Base-by-base conservation (phyloP, 2,888 invertebrate genomes). In the Gandaritis pyraliata region DNA sequence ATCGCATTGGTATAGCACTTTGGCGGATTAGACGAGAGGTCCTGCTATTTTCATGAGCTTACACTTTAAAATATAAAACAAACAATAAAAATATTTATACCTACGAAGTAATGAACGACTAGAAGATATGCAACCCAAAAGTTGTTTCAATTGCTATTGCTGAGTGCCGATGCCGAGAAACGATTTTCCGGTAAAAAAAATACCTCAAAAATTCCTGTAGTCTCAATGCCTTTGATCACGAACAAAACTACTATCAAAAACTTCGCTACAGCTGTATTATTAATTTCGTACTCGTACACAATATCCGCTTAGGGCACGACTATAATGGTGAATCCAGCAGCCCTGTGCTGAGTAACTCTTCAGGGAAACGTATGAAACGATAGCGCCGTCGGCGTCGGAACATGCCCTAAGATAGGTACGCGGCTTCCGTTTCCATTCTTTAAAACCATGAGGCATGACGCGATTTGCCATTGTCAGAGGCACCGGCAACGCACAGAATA, bases 401-500 rank as follows among this genome's bases (percentile, higher is more conserved):
- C 72, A 75, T 64, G 70, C 72, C 72, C 72, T 76, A 74, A 82
- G 85, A 81, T 77, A 73, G 72, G 70, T 66, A 69, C 74, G 75
- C 74, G 79, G 75, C 78, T 85, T 87, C 86, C 87, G 87, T 80
- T 85, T 82, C 74, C 78, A 81, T 83, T 84, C 82, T 85, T 85
- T 81, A 78, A 82, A 85, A 78, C 72, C 81, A 82, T 72, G 70
- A 71, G 64, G 74, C 81, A 81, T 86, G 87, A 85, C 86, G 82
- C 72, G 81, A 80, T 82, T 80, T 78, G 78, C 85, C 78, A 87
- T 86, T 86, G 87, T 87, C 76, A 74, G 74, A 72, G 73, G 70
- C 76, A 77, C 77, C 82, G 77, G 77, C 73, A 51, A 4, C 12
- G 13, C 36, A 45, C 33, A 45, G 53, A 45, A 45, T n/a, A 33